Conservation (phyloP, 2,888 invertebrate genomes). For the Campaea margaritaria region DNA sequence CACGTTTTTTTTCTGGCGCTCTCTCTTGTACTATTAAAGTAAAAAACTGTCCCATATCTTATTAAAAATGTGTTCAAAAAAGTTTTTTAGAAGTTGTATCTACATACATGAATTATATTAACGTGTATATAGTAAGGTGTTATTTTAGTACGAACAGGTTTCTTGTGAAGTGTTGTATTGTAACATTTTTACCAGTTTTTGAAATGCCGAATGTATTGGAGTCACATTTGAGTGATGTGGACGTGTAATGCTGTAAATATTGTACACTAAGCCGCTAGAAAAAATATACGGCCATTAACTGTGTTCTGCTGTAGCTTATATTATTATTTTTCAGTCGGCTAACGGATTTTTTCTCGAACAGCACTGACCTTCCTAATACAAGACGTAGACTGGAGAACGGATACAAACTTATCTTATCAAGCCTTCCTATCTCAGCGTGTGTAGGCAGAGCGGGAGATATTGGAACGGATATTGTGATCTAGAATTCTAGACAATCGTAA, state of each 20-base stretch:
- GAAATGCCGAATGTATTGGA: conserved; percentile 36
- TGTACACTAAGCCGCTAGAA: neutral
- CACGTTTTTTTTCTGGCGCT: conserved; percentile 8
- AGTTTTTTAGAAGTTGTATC: conserved; percentile 78
- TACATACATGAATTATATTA: conserved; percentile 65
- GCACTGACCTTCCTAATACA: neutral
- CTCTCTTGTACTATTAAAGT: conserved; percentile 24
- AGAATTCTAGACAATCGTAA: no score
- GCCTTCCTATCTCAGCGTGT: no score
- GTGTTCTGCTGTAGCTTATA: no score
- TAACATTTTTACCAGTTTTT: conserved; percentile 54
- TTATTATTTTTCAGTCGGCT: no score
- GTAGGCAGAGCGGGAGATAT: no score
- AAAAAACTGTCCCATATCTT: conserved; percentile 77
- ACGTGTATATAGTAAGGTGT: conserved; percentile 63
- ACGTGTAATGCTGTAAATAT: conserved; percentile 2
- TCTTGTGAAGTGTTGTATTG: conserved; percentile 52
- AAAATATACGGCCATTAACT: neutral
- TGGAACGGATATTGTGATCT: no score
- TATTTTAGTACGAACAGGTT: conserved; percentile 53
- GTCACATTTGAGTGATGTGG: conserved; percentile 8
- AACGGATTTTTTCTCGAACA: neutral
- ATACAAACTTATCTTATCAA: no score
- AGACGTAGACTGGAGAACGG: no score
- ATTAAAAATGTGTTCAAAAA: conserved; percentile 81